Evolutionary conservation across 2,888 invertebrate genomes (phyloP).

Genomic region (Leptodirus hochenwartii): DNA sequence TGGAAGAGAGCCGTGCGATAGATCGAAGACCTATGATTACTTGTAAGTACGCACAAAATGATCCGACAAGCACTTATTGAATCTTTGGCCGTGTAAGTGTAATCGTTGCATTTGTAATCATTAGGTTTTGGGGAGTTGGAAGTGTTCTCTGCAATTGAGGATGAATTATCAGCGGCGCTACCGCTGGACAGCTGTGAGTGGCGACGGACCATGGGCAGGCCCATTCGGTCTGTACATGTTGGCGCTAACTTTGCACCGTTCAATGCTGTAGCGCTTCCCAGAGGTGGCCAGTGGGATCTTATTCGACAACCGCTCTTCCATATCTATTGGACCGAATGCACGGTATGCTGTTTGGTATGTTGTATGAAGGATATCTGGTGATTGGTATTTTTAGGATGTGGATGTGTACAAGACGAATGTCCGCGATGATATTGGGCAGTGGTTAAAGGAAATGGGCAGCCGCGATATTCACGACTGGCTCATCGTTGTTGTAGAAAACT

Average conservation of each 20-base stretch:
- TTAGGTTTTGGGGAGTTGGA: slow-evolving; percentile 61
- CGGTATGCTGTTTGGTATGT: too few species aligned
- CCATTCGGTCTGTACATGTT: slow-evolving; percentile 66
- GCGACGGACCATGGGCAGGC: slow-evolving; percentile 76
- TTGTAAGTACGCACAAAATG: slow-evolving; percentile 52
- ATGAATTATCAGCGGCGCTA: slow-evolving; percentile 57
- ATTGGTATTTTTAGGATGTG: slow-evolving; percentile 48
- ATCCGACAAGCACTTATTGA: slow-evolving; percentile 1
- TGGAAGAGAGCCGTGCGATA: slow-evolving; percentile 35
- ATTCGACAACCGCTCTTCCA: slow-evolving; percentile 82
- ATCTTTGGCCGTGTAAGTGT: not conserved
- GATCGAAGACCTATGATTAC: slow-evolving; percentile 49
- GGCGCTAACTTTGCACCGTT: slow-evolving; percentile 69
- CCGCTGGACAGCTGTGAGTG: slow-evolving; percentile 83
- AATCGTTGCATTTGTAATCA: not conserved
- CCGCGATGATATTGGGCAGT: slow-evolving; percentile 77
- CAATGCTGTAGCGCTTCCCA: slow-evolving; percentile 52
- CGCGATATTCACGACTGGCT: slow-evolving; percentile 79
- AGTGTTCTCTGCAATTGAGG: slow-evolving; percentile 66
- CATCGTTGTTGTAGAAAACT: slow-evolving; percentile 80
- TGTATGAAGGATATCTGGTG: slow-evolving; percentile 15
- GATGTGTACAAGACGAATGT: slow-evolving; percentile 76
- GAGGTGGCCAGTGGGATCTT: slow-evolving; percentile 56
- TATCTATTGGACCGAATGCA: slow-evolving; percentile 89
- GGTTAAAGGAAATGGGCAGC: slow-evolving; percentile 62